These are phyloP conservation scores for Calameuta idolon DNA, from an alignment of 2,888 invertebrate species.

Conservation along the genomic window DNA sequence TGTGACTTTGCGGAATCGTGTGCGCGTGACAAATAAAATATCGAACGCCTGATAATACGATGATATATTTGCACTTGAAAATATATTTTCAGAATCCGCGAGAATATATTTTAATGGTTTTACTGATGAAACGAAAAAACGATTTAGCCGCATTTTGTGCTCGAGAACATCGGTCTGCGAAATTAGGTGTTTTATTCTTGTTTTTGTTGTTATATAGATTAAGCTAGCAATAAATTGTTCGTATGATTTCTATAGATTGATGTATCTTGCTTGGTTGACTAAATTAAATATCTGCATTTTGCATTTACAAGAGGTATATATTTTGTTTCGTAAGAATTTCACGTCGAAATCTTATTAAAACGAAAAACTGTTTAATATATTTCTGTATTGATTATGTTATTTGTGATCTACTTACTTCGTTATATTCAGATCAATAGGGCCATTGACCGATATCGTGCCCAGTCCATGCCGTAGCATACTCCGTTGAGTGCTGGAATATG, in stretches of 20 bases:
- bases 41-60: not conserved
- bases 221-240: not conserved
- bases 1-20: not conserved
- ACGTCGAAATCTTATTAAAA: not conserved
- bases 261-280: not conserved
- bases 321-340: not conserved
- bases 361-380: not conserved
- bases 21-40: not conserved
- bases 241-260: not conserved
- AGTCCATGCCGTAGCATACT: not conserved
- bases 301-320: not conserved
- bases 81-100: not conserved
- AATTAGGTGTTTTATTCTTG: not conserved
- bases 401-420: not conserved
- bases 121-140: not conserved
- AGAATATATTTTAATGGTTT: not conserved
- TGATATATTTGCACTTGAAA: not conserved
- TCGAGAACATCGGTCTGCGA: not conserved
- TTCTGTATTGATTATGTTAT: not conserved
- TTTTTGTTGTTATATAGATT: not conserved
- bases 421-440: not conserved
- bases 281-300: not conserved
- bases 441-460: not conserved
- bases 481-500: not conserved
- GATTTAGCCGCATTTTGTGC: not conserved